Evolutionary conservation across 2,888 invertebrate genomes (phyloP), one percentile per base, ranked within the genome.

Genomic region (Xanthia togata): DNA sequence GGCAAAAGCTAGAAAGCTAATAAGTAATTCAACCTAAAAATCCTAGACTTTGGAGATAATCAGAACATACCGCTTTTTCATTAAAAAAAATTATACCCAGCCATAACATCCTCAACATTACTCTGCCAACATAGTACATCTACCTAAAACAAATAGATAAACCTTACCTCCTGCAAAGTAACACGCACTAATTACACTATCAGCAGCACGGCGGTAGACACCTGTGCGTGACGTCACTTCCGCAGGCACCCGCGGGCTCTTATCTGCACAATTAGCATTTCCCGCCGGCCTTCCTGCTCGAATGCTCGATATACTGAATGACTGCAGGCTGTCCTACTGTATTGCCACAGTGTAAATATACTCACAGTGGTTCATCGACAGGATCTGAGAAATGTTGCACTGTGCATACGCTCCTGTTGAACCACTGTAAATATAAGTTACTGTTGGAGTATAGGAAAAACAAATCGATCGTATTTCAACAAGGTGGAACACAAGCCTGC

Each of bases 221-320:
- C 86, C 85, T 86, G 88, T 80, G 73, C 68, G 65, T 89, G 87
- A 88, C 88, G 86, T 89, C 85, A 89, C 81, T 62, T 74, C 89
- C 89, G 91, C 89, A 90, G 81, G 79, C 81, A 84, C 89, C 88
- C 86, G 87, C 86, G 73, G 89, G 82, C 82, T 77, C 87, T 89
- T 91, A 92, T 91, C 91, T 80, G 62, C 87, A 86, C 86, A 74
- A 91, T 92, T 92, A 90, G 88, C 90, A 92, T 90, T 86, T 88
- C 85, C 84, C 87, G 85, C 26, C 77, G 68, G 84, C 81, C 76
- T 86, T 84, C 82, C 79, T 79, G 77, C 76, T 53, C 68, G 70
- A 72, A 67, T 63, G 55, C 69, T 57, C 72, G 62, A 67, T 76
- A 69, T 38, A 62, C 38, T 53, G 55, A 70, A 69, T 64, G 20